A percentile compares a stretch with the other conserved stretches of the same genome.
phyloP scores from a whole-genome alignment of 1,140 invertebrate species.

The Ylistrum balloti region DNA sequence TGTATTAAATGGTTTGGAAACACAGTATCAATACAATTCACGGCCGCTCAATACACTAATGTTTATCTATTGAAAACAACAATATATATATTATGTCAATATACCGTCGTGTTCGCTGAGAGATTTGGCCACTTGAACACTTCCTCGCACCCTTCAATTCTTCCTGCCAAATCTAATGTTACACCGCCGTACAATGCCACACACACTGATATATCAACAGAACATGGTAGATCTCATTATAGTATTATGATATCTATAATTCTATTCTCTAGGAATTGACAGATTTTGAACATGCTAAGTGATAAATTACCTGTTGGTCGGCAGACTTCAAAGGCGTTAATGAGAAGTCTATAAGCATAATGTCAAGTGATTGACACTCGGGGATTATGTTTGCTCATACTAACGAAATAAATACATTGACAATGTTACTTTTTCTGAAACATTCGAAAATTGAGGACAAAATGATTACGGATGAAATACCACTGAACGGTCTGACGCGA shows the following conservation, averaged over 20 bases:
- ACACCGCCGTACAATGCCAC: neutral
- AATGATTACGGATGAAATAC: constrained; percentile 49
- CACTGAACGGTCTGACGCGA: constrained; percentile 19
- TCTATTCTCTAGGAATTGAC: constrained; percentile 33
- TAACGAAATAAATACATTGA: constrained; percentile 40
- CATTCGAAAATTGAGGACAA: constrained; percentile 50
- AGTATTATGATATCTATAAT: constrained; percentile 40
- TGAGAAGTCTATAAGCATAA: neutral
- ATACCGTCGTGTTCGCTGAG: neutral
- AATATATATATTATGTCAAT: constrained; percentile 30
- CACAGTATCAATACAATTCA: neutral
- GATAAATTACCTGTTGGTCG: neutral
- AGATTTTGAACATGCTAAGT: constrained; percentile 35
- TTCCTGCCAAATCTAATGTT: constrained; percentile 39
- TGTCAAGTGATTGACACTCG: neutral
- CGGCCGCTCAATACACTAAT: neutral
- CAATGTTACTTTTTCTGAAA: constrained; percentile 43
- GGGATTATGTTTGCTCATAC: constrained; percentile 33
- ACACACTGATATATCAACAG: neutral
- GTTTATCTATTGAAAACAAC: constrained; percentile 1
- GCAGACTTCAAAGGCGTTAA: neutral
- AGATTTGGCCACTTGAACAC: constrained; percentile 15
- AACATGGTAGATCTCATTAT: constrained; percentile 13
- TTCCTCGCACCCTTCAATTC: constrained; percentile 9
- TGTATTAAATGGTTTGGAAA: constrained; percentile 29